Evolutionary conservation across 2,888 invertebrate species (phyloP).

Genomic region (Yponomeuta malinellus): DNA sequence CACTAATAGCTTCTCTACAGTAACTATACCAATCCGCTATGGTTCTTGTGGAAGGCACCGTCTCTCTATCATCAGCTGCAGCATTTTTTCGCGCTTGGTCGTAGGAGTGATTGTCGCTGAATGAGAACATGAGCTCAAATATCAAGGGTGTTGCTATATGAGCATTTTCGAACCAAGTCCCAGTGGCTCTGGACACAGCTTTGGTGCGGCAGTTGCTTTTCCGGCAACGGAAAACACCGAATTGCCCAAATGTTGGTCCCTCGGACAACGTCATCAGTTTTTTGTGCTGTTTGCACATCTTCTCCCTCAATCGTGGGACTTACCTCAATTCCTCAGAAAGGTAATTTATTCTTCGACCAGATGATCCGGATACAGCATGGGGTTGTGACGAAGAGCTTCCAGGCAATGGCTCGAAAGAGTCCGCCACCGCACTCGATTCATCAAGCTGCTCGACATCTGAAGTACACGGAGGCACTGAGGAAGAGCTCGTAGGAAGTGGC

Average conservation of each 20-base stretch:
- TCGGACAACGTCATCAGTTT: background rate
- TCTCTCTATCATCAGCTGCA: background rate
- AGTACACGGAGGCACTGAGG: too few species aligned
- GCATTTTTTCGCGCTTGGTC: background rate
- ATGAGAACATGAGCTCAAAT: conserved; percentile 18
- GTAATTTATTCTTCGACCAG: too few species aligned
- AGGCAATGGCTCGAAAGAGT: too few species aligned
- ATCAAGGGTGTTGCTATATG: conserved; percentile 5
- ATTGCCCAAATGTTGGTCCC: background rate
- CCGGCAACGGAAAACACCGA: background rate
- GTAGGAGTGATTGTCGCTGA: conserved; percentile 7
- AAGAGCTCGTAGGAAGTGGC: too few species aligned
- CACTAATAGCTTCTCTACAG: conserved; percentile 15
- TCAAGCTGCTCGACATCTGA: too few species aligned
- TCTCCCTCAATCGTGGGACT: background rate
- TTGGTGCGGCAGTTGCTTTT: background rate
- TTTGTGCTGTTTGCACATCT: background rate
- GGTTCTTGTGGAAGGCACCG: background rate
- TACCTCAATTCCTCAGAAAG: too few species aligned
- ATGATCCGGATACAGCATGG: too few species aligned
- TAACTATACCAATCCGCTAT: background rate
- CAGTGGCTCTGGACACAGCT: background rate
- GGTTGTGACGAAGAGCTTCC: too few species aligned
- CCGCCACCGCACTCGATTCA: too few species aligned
- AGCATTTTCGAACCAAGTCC: conserved; percentile 13